These are phyloP conservation scores for Gulo gulo DNA, from an alignment of 2,113 vertebrate genomes.

Conservation along the genomic window DNA sequence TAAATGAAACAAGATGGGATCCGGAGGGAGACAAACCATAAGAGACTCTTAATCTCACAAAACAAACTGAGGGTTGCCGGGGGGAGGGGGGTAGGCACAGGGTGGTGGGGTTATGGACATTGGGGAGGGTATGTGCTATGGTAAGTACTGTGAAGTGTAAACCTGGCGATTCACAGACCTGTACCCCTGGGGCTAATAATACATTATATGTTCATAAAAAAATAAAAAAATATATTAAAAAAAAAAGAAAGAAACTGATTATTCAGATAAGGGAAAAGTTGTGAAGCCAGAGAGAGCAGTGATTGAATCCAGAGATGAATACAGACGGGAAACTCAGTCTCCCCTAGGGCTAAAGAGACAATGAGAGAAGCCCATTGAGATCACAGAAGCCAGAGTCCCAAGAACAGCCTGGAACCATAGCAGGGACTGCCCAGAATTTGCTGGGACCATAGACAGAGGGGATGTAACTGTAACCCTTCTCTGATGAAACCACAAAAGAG, in stretches of 20 bases:
- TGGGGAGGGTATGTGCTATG: too few relatives aligned
- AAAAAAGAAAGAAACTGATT: background rate
- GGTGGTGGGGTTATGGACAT: too few relatives aligned
- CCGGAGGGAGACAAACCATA: too few relatives aligned
- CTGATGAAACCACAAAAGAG: background rate
- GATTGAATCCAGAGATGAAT: background rate
- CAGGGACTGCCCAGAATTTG: background rate
- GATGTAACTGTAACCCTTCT: background rate
- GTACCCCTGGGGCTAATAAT: too few relatives aligned
- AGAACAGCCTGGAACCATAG: background rate
- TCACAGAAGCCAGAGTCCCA: background rate
- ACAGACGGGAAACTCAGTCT: background rate
- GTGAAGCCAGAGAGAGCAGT: background rate
- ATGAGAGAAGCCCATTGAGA: background rate
- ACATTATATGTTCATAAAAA: too few relatives aligned
- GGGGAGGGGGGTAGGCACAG: too few relatives aligned
- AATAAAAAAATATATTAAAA: too few relatives aligned
- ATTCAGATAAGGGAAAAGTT: background rate
- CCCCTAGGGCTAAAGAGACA: background rate
- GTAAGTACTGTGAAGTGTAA: too few relatives aligned
- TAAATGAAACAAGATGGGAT: too few relatives aligned
- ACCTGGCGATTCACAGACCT: too few relatives aligned
- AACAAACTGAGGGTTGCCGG: too few relatives aligned
- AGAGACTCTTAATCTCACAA: too few relatives aligned
- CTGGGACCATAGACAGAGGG: background rate